These are phyloP conservation scores for Lamellibrachia luymesi DNA, from an alignment of 1,140 invertebrate species.

Conservation along the genomic window DNA sequence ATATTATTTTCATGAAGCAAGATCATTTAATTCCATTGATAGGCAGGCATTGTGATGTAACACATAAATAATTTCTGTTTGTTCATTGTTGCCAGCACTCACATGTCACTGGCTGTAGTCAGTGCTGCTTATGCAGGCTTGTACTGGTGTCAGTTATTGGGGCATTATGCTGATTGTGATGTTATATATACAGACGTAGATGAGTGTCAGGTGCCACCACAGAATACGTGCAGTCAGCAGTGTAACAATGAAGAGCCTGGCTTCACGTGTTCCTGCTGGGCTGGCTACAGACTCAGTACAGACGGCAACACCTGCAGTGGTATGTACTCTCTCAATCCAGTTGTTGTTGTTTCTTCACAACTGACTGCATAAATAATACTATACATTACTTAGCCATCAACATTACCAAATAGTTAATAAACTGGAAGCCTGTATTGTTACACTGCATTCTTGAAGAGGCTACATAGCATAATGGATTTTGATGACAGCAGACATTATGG, in stretches of 20 bases:
- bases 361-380: background rate
- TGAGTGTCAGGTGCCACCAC: background rate
- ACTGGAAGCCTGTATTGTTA: no score
- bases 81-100: background rate
- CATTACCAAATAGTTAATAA: background rate
- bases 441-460: no score
- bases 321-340: background rate
- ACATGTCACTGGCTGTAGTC: background rate
- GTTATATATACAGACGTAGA: background rate
- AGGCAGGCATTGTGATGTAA: background rate
- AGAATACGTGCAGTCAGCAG: background rate
- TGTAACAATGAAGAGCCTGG: background rate
- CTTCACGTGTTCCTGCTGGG: background rate
- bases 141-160: background rate
- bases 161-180: background rate
- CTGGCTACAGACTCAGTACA: background rate
- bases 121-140: background rate
- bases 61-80: background rate
- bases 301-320: background rate
- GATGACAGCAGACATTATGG: no score
- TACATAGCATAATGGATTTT: no score
- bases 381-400: background rate
- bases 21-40: no score
- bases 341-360: background rate
- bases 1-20: no score